These are phyloP conservation scores for Centruroides vittatus DNA, from an alignment of 1,140 invertebrate species.

Conservation along the genomic window DNA sequence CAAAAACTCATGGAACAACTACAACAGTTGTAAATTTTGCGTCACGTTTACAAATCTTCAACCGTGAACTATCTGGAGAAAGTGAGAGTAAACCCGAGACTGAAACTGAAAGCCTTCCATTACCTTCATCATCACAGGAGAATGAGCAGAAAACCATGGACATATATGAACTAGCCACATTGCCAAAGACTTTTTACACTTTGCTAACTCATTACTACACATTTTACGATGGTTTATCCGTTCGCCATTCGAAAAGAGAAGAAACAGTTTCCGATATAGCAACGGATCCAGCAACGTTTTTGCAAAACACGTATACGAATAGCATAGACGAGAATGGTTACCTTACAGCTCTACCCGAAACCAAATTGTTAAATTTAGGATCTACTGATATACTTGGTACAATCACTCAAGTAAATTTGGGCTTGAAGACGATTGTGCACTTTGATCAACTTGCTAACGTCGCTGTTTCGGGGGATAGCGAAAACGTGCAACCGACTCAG, in stretches of 20 bases:
- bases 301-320: too few species aligned
- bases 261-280: constrained; percentile 15
- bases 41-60: constrained; percentile 9
- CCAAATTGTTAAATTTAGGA: constrained; percentile 21
- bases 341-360: constrained; percentile 21
- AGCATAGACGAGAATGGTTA: constrained; percentile 18
- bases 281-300: constrained; percentile 2
- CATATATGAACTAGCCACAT: constrained; percentile 6
- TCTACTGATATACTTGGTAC: constrained; percentile 20
- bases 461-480: constrained; percentile 28
- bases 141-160: too few species aligned
- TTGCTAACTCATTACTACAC: constrained; percentile 20
- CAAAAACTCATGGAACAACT: constrained; percentile 20
- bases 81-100: too few species aligned
- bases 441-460: constrained; percentile 18
- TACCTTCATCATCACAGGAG: too few species aligned
- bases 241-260: constrained; percentile 12
- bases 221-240: constrained; percentile 16
- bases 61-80: constrained; percentile 5
- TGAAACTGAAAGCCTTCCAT: too few species aligned
- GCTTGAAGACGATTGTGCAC: constrained; percentile 23
- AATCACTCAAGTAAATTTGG: constrained; percentile 27
- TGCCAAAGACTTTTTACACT: constrained; percentile 16
- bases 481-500: too few species aligned
- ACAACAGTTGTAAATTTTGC: constrained; percentile 27